phyloP scores from a whole-genome alignment of 2,888 invertebrate species.

The Lampropteryx suffumata region DNA sequence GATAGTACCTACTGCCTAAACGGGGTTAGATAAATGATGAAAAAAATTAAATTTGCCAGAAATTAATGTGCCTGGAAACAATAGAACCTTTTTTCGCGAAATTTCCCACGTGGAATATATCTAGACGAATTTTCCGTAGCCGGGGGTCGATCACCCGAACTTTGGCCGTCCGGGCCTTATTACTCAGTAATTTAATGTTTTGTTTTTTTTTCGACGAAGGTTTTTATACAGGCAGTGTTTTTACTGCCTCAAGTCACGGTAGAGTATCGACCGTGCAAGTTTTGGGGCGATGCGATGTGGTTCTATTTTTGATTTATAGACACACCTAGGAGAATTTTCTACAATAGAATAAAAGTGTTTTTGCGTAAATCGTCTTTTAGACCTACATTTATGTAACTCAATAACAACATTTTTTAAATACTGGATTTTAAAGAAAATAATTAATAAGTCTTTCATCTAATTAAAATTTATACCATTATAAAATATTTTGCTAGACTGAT shows the following conservation, averaged over 20 bases:
- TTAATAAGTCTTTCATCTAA: no score
- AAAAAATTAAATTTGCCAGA: constrained; percentile 36
- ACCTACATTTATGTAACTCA: no score
- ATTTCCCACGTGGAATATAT: constrained; percentile 79
- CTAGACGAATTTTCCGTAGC: constrained; percentile 49
- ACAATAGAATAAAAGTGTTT: no score
- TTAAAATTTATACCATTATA: background rate
- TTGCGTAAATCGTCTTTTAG: no score
- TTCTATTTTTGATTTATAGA: constrained; percentile 52
- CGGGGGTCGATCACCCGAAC: constrained; percentile 71
- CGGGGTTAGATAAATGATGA: constrained; percentile 22
- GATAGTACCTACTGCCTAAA: no score
- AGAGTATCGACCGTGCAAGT: constrained; percentile 66
- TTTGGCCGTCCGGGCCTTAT: constrained; percentile 67
- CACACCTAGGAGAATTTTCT: constrained; percentile 28
- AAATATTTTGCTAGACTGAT: constrained; percentile 18
- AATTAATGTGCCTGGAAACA: constrained; percentile 39
- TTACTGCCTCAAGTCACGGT: constrained; percentile 76
- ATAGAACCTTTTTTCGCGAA: constrained; percentile 53
- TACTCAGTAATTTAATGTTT: constrained; percentile 77
- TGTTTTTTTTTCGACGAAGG: constrained; percentile 62
- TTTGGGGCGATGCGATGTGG: constrained; percentile 36
- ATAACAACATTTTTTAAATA: no score
- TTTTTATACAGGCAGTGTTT: constrained; percentile 65
- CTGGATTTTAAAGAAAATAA: no score